Percentiles rank a stretch among this genome's conserved stretches.
These are phyloP conservation scores for Phoebastria nigripes DNA, from an alignment of 2,797 vertebrate genomes.

Conservation along the genomic window DNA sequence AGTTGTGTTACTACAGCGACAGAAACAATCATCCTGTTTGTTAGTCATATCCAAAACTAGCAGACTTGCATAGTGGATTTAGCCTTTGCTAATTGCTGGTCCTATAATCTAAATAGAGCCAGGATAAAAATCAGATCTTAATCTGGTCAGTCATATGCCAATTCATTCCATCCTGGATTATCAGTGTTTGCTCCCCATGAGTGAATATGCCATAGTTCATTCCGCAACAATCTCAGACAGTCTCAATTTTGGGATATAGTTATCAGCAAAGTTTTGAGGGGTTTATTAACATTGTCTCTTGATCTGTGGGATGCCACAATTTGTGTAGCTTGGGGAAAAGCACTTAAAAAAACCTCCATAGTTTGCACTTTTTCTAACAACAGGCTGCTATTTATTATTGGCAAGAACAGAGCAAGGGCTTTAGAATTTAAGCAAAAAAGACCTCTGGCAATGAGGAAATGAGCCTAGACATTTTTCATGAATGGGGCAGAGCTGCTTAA, in stretches of 20 bases:
- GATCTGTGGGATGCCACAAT: conserved; percentile 17
- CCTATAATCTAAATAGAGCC: not conserved
- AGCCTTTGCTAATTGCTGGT: not conserved
- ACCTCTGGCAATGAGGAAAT: conserved; percentile 77
- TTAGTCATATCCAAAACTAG: not conserved
- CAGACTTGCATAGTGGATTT: not conserved
- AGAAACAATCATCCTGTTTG: conserved; percentile 5
- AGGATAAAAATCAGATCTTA: conserved; percentile 33
- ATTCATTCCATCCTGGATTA: not conserved
- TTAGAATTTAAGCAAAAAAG: conserved; percentile 68
- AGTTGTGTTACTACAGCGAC: not conserved
- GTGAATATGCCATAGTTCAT: not conserved
- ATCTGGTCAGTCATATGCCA: not conserved
- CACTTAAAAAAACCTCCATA: conserved; percentile 16
- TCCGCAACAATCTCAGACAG: conserved; percentile 8
- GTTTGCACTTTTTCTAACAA: conserved; percentile 61
- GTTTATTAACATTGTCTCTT: conserved; percentile 27
- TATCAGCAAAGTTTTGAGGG: conserved; percentile 33
- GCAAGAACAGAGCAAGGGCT: conserved; percentile 65
- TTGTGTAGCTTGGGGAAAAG: conserved; percentile 18
- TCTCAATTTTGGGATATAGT: conserved; percentile 62
- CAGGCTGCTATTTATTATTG: conserved; percentile 69
- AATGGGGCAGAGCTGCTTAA: conserved; percentile 77
- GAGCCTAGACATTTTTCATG: conserved; percentile 79
- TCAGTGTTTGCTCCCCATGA: not conserved